Percentiles rank a stretch among this genome's conserved stretches.
phyloP scores from a whole-genome alignment of 2,797 vertebrate genomes.

The Mus minutoides region DNA sequence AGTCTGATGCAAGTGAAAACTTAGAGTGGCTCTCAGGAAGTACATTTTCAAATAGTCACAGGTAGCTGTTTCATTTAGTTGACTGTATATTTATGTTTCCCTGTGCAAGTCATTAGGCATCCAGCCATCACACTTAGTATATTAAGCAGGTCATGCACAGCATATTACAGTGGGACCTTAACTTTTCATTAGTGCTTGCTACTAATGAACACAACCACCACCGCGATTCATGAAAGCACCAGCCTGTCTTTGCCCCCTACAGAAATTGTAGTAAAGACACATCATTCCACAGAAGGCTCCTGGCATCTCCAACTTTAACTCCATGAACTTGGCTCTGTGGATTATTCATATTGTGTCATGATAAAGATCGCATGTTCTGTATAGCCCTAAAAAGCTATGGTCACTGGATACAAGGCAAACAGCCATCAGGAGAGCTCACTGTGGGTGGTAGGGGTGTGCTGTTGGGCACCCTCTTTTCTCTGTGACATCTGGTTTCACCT shows the following conservation, averaged over 20 bases:
- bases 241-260: constrained; percentile 64
- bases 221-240: constrained; percentile 51
- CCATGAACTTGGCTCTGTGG: constrained; percentile 62
- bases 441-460: background rate
- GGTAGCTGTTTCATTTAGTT: background rate
- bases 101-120: constrained; percentile 59
- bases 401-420: background rate
- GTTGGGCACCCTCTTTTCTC: background rate
- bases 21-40: constrained; percentile 36
- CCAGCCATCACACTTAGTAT: constrained; percentile 64
- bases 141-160: constrained; percentile 76
- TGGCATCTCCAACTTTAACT: constrained; percentile 64
- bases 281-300: constrained; percentile 44
- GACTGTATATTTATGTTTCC: constrained; percentile 71
- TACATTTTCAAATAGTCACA: constrained; percentile 39
- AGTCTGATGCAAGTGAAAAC: background rate
- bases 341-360: constrained; percentile 64
- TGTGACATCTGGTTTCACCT: background rate
- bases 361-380: constrained; percentile 46
- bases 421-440: background rate
- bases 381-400: constrained; percentile 19
- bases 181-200: constrained; percentile 70
- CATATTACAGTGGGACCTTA: constrained; percentile 74
- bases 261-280: constrained; percentile 69
- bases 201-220: constrained; percentile 67